These are phyloP conservation scores for Glandiceps talaboti DNA, from an alignment of 53 echinoderm and acorn worm species.

Conservation along the genomic window DNA sequence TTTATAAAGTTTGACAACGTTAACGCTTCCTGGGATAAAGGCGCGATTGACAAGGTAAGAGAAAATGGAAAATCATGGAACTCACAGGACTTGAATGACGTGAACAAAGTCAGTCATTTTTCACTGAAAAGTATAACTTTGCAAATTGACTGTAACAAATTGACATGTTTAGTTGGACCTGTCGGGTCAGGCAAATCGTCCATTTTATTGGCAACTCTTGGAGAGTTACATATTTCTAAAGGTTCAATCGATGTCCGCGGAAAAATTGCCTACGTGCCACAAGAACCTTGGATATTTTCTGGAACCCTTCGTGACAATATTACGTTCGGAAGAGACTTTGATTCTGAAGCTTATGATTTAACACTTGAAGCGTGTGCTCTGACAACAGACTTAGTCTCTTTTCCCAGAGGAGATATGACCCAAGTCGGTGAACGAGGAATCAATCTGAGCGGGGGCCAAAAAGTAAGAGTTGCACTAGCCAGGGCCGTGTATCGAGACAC, in stretches of 20 bases:
- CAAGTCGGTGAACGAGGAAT: conserved; percentile 84
- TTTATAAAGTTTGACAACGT: not conserved
- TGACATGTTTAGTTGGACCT: conserved; percentile 63
- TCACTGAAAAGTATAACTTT: conserved; percentile 3
- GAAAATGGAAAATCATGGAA: too few species aligned
- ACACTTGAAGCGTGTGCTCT: conserved; percentile 60
- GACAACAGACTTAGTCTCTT: conserved; percentile 56
- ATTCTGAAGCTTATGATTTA: conserved; percentile 44
- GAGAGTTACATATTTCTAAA: conserved; percentile 50
- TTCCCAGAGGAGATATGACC: conserved; percentile 69
- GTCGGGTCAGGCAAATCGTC: conserved; percentile 89
- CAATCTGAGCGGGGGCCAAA: conserved; percentile 91
- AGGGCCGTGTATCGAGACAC: conserved; percentile 70
- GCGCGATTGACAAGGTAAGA: too few species aligned
- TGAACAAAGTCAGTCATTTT: not conserved
- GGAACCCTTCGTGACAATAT: conserved; percentile 72
- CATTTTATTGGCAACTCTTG: conserved; percentile 58
- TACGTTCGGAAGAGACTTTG: conserved; percentile 54
- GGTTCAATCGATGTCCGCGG: conserved; percentile 50
- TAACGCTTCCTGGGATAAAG: not conserved
- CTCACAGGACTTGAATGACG: not conserved
- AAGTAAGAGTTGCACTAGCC: conserved; percentile 74
- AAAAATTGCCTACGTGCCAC: conserved; percentile 62
- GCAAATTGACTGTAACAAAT: conserved; percentile 33
- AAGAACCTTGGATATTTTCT: conserved; percentile 88